Conservation (phyloP, 2,797 vertebrate species). For the Gadopsis marmoratus region DNA sequence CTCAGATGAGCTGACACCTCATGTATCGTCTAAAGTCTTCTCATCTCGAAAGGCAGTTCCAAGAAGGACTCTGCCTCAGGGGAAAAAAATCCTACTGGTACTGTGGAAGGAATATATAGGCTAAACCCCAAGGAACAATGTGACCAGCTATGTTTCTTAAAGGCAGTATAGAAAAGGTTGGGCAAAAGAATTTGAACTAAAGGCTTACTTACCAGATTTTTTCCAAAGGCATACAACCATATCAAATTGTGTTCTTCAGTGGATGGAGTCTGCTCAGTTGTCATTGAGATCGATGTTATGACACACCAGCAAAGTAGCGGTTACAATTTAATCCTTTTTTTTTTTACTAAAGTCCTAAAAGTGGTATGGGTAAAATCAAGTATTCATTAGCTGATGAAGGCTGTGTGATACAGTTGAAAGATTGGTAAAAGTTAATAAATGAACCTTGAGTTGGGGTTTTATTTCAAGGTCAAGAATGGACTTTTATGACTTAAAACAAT, state of each 20-base stretch:
- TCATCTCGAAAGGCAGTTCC: conserved; percentile 49
- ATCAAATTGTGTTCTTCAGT: conserved; percentile 9
- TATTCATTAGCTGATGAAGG: background rate
- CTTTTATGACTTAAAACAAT: background rate
- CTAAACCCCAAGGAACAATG: background rate
- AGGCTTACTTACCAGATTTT: background rate
- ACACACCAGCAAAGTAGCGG: background rate
- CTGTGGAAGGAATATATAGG: background rate
- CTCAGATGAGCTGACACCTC: conserved; percentile 65
- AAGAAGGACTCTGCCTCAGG: conserved; percentile 33
- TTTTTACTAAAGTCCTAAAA: background rate
- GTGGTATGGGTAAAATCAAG: background rate
- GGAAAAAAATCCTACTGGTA: background rate
- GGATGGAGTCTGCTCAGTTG: background rate
- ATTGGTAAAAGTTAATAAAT: background rate
- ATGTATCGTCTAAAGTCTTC: conserved; percentile 59
- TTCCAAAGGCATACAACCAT: conserved; percentile 5
- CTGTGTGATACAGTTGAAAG: background rate
- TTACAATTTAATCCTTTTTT: background rate
- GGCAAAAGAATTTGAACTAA: background rate
- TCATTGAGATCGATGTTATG: background rate
- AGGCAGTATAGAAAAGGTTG: background rate
- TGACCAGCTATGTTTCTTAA: background rate
- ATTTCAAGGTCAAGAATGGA: conserved; percentile 9
- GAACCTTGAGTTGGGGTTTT: background rate